Evolutionary conservation across 2,113 vertebrate genomes (phyloP).

Genomic region (Drymodes brunneopygia): DNA sequence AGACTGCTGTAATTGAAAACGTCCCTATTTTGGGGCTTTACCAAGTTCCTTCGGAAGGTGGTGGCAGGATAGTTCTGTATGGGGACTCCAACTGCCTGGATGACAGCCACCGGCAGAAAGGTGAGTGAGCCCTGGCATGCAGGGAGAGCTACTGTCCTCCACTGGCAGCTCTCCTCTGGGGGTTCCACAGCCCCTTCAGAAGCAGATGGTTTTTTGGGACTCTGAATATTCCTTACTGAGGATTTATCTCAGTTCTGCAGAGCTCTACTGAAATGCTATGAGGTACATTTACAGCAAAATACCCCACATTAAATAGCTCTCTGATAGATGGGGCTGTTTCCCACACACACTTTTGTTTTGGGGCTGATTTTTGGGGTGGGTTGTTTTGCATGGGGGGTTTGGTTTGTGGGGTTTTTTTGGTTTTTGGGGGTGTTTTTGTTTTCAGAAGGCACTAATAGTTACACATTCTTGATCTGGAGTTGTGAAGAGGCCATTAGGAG

Average conservation of each 20-base stretch:
- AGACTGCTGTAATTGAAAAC: conserved; percentile 87
- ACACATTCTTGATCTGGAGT: background rate
- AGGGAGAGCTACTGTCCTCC: rapidly evolving
- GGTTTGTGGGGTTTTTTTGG: rapidly evolving
- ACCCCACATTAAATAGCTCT: background rate
- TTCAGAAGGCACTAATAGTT: background rate
- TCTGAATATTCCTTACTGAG: background rate
- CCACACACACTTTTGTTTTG: background rate
- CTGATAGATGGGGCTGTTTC: background rate
- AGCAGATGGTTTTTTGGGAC: background rate
- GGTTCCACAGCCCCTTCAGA: background rate
- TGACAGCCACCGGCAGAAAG: conserved; percentile 97
- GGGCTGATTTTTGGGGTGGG: background rate
- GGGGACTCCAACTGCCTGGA: conserved; percentile 98
- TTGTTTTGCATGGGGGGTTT: background rate
- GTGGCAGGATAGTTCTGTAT: conserved; percentile 91
- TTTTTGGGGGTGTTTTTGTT: background rate
- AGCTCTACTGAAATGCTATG: background rate
- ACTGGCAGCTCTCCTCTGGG: background rate
- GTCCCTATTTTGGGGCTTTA: conserved; percentile 93
- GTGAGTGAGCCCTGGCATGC: conserved; percentile 43
- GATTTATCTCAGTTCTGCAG: background rate
- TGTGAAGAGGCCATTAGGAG: background rate
- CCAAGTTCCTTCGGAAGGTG: conserved; percentile 87
- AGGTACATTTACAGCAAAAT: background rate